Percentiles rank a stretch among this genome's conserved stretches.
phyloP scores from a whole-genome alignment of 1,140 invertebrate genomes.

The Grapholita molesta region DNA sequence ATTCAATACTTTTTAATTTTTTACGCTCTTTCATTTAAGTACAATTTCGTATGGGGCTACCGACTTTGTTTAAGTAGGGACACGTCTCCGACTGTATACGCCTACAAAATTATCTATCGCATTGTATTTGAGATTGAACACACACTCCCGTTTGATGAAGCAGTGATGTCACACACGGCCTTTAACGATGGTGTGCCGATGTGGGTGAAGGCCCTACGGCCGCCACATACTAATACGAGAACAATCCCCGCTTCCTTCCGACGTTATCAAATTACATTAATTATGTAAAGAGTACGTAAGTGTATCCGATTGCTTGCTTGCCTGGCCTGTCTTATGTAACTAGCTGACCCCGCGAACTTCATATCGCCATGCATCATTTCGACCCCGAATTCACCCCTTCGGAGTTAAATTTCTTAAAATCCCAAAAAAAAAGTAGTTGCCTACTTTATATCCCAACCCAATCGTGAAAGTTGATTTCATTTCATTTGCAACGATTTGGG shows the following conservation, averaged over 20 bases:
- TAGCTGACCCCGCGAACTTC: background rate
- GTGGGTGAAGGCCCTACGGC: constrained; percentile 31
- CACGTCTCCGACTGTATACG: background rate
- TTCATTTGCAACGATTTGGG: too few relatives aligned
- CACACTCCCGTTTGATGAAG: background rate
- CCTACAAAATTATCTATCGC: too few relatives aligned
- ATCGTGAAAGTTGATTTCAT: too few relatives aligned
- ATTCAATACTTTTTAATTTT: too few relatives aligned
- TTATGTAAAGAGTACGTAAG: background rate
- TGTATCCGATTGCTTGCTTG: background rate
- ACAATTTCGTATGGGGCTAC: too few relatives aligned
- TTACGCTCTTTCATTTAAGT: too few relatives aligned
- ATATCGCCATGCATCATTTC: too few relatives aligned
- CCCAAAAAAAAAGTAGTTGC: too few relatives aligned
- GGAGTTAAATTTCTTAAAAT: too few relatives aligned
- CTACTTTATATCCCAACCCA: too few relatives aligned
- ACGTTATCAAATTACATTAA: background rate
- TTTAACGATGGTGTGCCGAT: constrained; percentile 10
- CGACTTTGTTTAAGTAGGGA: background rate
- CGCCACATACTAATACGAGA: constrained; percentile 30
- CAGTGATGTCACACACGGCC: constrained; percentile 18
- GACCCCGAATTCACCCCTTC: too few relatives aligned
- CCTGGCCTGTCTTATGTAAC: background rate
- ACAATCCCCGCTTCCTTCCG: background rate
- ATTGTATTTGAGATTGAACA: background rate